Conservation (phyloP, 2,797 vertebrate species). For the Diplodus puntazzo region DNA sequence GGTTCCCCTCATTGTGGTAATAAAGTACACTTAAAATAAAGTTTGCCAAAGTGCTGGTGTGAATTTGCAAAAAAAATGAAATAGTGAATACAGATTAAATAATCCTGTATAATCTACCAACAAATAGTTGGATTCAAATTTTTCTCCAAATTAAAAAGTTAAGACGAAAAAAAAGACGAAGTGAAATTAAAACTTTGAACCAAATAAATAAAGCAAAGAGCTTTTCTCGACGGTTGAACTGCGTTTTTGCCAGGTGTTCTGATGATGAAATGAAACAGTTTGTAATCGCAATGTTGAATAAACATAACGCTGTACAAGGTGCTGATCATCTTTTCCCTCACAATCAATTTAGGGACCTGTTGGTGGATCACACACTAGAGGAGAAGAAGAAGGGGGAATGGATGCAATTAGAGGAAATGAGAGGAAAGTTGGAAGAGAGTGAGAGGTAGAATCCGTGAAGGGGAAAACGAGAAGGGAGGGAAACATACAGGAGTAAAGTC, state of each 20-base stretch:
- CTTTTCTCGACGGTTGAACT: neutral
- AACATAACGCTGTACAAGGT: neutral
- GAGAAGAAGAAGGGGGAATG: conserved; percentile 6
- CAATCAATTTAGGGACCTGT: conserved; percentile 3
- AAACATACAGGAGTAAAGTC: conserved; percentile 24
- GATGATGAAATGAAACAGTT: neutral
- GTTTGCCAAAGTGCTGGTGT: neutral
- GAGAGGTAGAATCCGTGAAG: conserved; percentile 1
- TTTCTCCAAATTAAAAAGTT: neutral
- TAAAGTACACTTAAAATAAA: too few relatives aligned
- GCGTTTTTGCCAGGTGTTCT: neutral
- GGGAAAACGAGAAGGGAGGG: neutral
- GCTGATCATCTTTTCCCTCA: neutral
- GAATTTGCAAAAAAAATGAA: neutral
- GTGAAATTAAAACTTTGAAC: neutral
- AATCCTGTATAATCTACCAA: neutral
- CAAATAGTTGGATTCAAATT: neutral
- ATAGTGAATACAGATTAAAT: too few relatives aligned
- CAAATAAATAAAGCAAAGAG: neutral
- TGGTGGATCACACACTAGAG: conserved; percentile 1
- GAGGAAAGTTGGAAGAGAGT: neutral
- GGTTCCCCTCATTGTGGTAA: too few relatives aligned
- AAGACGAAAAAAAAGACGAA: neutral
- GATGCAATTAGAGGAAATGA: conserved; percentile 42
- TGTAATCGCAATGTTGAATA: neutral